Evolutionary conservation across 2,888 invertebrate genomes (phyloP).

Genomic region (Panzeria rudis): DNA sequence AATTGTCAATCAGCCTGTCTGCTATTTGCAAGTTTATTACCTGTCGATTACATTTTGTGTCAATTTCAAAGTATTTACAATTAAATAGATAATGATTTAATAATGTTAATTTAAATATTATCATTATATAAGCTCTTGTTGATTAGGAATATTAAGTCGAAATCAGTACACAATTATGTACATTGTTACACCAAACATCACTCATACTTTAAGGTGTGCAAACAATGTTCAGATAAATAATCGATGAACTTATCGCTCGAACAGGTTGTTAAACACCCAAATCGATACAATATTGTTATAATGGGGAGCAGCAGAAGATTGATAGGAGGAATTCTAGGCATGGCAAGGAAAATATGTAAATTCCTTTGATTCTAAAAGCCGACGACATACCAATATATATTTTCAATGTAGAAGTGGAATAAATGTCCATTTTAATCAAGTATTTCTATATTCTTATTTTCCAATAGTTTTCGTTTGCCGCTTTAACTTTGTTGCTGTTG

Average conservation of each 20-base stretch:
- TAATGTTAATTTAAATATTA: constrained; percentile 50
- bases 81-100: constrained; percentile 58
- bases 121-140: constrained; percentile 29
- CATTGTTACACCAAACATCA: background rate
- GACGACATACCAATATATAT: constrained; percentile 1
- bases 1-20: constrained; percentile 40
- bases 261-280: constrained; percentile 26
- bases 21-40: background rate
- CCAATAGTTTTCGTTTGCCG: background rate
- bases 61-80: constrained; percentile 20
- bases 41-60: constrained; percentile 30
- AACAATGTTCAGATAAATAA: constrained; percentile 24
- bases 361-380: background rate
- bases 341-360: background rate
- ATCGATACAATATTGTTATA: constrained; percentile 10
- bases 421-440: background rate
- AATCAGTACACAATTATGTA: background rate
- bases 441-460: background rate
- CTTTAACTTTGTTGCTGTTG: no score
- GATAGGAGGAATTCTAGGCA: constrained; percentile 3
- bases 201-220: constrained; percentile 51
- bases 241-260: constrained; percentile 40
- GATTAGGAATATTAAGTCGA: constrained; percentile 31
- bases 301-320: constrained; percentile 33
- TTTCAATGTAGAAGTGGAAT: background rate